Base-by-base conservation (phyloP, 2,888 invertebrate genomes). In the Isoperla grammatica region DNA sequence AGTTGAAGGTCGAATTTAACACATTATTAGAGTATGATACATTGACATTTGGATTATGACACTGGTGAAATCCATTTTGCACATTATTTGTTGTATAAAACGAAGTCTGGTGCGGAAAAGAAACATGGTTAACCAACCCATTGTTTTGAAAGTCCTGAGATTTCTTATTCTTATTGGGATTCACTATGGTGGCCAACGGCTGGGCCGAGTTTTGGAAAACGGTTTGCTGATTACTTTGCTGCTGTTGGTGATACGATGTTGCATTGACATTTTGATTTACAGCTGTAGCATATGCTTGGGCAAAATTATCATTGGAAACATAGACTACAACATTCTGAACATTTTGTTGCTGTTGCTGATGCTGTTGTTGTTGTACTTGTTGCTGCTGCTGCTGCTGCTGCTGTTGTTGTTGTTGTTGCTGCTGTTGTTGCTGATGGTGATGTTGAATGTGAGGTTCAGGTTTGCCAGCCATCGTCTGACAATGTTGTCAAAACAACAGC, bases 401-500 rank as follows among this genome's bases (percentile, higher is more conserved):
- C 9, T 45, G 59, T 49, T 59, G 29, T 29, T 29, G 29, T 8
- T 29, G 29, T 8, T 29, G 29, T 6, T 29, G 57, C 49, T 57
- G 61, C 43, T 65, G 66, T 50, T 69, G 29, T 29, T 29, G 70
- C 54, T 68, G 68, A 64, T 65, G 67, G 63, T 69, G 65, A 70
- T 69, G 69, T 69, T 70, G 71, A 69, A 71, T 53, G 17, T 53
- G 72, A 70, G 84, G 82, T 79, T 85, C 86, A 85, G 86, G 83
- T 85, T 86, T 85, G 81, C 83, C 83, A 78, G 85, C 84, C 85
- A 86, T 86, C 79, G 81, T 84, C 74, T 73, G 73, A 73, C 71
- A 60, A 53, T 50, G 48, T 61, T 56, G 74, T 73, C 72, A 73
- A 73, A 71, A 66, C 66, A 65, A 68, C 64, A 67, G 79, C 79